Conservation (phyloP, 2,888 invertebrate genomes). For the Trichacis sp. region DNA sequence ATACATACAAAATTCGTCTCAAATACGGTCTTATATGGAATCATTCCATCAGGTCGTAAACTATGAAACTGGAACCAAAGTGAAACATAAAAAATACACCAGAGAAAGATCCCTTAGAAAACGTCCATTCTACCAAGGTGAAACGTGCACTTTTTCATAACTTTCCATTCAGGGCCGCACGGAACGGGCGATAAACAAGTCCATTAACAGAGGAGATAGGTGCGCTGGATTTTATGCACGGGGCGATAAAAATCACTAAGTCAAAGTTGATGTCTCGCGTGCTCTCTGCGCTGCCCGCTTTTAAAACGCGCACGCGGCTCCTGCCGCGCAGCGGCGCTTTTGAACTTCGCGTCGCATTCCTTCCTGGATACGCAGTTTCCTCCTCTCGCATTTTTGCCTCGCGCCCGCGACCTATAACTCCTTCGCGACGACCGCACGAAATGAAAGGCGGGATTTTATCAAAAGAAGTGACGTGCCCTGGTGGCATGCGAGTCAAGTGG, state of each 20-base stretch:
- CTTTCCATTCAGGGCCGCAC: not conserved
- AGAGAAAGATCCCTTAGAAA: too few species aligned
- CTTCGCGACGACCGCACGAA: conserved; percentile 25
- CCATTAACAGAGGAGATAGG: not conserved
- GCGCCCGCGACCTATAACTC: conserved; percentile 30
- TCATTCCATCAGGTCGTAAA: too few species aligned
- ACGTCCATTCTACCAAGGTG: too few species aligned
- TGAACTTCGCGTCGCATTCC: conserved; percentile 49
- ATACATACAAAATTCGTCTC: too few species aligned
- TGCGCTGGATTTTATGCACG: not conserved
- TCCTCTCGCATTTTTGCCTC: conserved; percentile 26
- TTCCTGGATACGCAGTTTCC: conserved; percentile 38
- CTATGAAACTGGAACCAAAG: too few species aligned
- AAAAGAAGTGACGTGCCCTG: conserved; percentile 29
- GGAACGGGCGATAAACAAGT: conserved; percentile 1
- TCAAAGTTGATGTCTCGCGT: conserved; percentile 26
- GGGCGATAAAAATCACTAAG: conserved; percentile 25
- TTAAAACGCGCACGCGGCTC: conserved; percentile 47
- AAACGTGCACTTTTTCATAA: not conserved
- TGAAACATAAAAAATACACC: too few species aligned
- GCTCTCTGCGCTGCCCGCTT: conserved; percentile 45
- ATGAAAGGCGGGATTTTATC: conserved; percentile 31
- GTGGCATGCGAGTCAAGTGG: conserved; percentile 53
- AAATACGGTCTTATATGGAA: too few species aligned
- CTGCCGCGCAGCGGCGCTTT: conserved; percentile 55